Evolutionary conservation across 2,113 vertebrate species (phyloP).

Genomic region (Menura novaehollandiae): DNA sequence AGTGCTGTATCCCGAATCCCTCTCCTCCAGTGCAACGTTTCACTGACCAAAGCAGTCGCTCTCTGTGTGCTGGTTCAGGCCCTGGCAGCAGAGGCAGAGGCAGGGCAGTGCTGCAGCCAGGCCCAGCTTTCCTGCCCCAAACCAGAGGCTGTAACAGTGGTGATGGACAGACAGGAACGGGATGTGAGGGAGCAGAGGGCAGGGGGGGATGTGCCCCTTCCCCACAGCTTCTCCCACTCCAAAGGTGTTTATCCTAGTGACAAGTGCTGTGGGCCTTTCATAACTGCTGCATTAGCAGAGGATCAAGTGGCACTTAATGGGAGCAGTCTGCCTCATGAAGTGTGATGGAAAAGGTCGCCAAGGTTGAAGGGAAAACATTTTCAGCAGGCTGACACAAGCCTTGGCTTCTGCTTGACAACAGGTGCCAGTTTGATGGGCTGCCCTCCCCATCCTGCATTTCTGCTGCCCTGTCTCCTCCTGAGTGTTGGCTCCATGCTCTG

Average conservation of each 20-base stretch:
- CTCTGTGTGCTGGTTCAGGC: rapidly evolving
- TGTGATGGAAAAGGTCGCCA: conserved; percentile 44
- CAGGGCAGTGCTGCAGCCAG: not conserved
- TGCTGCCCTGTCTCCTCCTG: not conserved
- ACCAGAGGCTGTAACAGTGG: not conserved
- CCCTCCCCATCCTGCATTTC: not conserved
- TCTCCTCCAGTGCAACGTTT: not conserved
- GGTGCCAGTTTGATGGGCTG: conserved; percentile 33
- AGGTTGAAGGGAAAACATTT: conserved; percentile 55
- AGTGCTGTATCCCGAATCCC: not conserved
- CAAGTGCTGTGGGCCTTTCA: conserved; percentile 55
- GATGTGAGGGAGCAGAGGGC: not conserved
- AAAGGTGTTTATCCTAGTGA: conserved; percentile 67
- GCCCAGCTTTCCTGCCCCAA: not conserved
- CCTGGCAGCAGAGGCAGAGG: not conserved
- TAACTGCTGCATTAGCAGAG: conserved; percentile 70
- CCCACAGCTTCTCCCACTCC: not conserved
- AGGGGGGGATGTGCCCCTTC: not conserved
- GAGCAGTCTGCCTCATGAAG: not conserved
- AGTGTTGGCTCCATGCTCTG: not conserved
- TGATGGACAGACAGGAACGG: not conserved
- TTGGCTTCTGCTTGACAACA: conserved; percentile 55
- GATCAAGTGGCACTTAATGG: conserved; percentile 67
- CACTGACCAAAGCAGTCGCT: not conserved
- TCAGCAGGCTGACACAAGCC: conserved; percentile 52